These are phyloP conservation scores for Rhizomys pruinosus DNA, from an alignment of 2,113 vertebrate genomes.

Conservation along the genomic window DNA sequence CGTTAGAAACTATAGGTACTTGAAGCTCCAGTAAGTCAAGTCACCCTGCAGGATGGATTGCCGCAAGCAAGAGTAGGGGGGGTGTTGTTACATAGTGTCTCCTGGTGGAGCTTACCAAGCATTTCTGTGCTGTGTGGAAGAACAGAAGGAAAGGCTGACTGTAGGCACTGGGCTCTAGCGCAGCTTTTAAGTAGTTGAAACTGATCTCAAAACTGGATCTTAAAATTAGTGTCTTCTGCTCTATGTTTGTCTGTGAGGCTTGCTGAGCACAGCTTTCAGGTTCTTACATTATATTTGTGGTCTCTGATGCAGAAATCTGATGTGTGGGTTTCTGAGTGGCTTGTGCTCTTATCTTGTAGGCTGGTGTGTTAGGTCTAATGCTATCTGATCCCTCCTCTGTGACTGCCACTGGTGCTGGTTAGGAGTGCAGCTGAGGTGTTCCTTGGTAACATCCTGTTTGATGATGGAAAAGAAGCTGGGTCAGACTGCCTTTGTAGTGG, in stretches of 20 bases:
- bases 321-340: not conserved
- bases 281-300: not conserved
- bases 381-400: not conserved
- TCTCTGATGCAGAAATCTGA: not conserved
- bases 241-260: not conserved
- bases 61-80: not conserved
- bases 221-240: not conserved
- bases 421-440: not conserved
- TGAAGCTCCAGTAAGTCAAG: not conserved
- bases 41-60: not conserved
- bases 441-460: not conserved
- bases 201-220: not conserved
- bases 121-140: not conserved
- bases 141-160: not conserved
- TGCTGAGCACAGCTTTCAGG: not conserved
- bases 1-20: not conserved
- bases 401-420: not conserved
- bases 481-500: not conserved
- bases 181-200: not conserved
- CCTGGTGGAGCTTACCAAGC: rapidly evolving
- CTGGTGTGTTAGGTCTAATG: not conserved
- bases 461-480: not conserved
- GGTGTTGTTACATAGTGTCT: not conserved
- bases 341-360: not conserved
- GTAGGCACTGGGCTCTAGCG: not conserved